Base-by-base conservation (phyloP, 2,888 invertebrate species). In the Chrysotoxum bicinctum region DNA sequence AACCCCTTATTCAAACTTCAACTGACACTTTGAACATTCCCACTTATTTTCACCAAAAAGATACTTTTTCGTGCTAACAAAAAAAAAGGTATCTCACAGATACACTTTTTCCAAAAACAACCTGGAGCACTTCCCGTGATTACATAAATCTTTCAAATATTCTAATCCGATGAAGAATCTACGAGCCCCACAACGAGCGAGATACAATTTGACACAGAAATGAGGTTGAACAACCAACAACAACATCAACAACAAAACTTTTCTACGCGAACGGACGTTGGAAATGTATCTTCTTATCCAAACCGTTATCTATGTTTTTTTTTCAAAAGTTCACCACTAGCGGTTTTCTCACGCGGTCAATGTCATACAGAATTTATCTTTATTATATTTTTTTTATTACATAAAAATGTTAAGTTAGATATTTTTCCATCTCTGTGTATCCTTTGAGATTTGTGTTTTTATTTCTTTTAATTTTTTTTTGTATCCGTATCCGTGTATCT, bases 61-160 rank as follows among this genome's bases (percentile, higher is more conserved):
- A 56, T 78, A 37, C 48, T 70, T 52, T 58, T 50, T 35, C 10
- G 21, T 21, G 14, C 1, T n/a, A 14, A 3, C 23, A 0, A 45
- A 56, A 19, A 56, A n/a, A n/a, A 64, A 66, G 50, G 50, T 50
- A 48, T 50, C 66, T 32, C 50, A 48, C 32, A 66, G 50, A 66
- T 50, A 66, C 66, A 66, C 66, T 66, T 50, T 48, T 48, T 43
- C 1, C 26, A 14, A 32, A 45, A 30, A 48, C 19, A 75, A 68
- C 52, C 23, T 37, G 21, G 60, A 72, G 62, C 66, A 73, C 77
- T 68, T 75, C 43, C 50, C 76, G 81, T 81, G 85, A 81, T 85
- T 85, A 81, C 81, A 85, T 85, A 85, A 85, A 85, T 81, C 76
- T 80, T 81, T 83, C 40, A 56, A 69, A 54, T 69, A 69, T 69